Percentiles rank a stretch among this genome's conserved stretches.
phyloP scores from a whole-genome alignment of 2,888 invertebrate genomes.

The Phanerotoma sp. region DNA sequence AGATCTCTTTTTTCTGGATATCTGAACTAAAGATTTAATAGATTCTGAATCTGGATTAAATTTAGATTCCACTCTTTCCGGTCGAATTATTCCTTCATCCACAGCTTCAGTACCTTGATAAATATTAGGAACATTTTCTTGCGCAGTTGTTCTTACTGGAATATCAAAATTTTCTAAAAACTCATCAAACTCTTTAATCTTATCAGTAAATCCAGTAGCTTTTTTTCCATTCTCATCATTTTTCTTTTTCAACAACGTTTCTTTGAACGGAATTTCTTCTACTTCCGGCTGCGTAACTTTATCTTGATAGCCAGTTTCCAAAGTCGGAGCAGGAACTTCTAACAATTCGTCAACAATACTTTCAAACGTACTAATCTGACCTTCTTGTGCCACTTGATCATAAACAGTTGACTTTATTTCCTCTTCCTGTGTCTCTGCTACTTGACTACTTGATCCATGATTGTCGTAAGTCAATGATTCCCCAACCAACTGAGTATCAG shows the following conservation, averaged over 20 bases:
- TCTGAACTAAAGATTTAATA: too few relatives aligned
- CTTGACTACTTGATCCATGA: too few relatives aligned
- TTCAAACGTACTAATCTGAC: constrained; percentile 33
- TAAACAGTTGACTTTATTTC: constrained; percentile 36
- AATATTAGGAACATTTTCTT: too few relatives aligned
- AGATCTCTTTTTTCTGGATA: constrained; percentile 31
- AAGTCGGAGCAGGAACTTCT: constrained; percentile 12
- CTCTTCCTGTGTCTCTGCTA: constrained; percentile 30
- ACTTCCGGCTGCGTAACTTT: constrained; percentile 23
- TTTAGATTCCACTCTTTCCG: constrained; percentile 27
- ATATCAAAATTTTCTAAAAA: constrained; percentile 49
- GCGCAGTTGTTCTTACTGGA: too few relatives aligned
- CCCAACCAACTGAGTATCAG: constrained; percentile 22
- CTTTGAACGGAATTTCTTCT: constrained; percentile 36
- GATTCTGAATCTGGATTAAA: too few relatives aligned
- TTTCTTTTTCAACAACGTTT: constrained; percentile 35
- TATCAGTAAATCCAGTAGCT: constrained; percentile 40
- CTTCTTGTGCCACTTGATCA: constrained; percentile 44
- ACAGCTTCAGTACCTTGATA: constrained; percentile 34
- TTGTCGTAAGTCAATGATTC: constrained; percentile 21
- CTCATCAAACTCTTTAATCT: constrained; percentile 47
- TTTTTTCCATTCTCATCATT: constrained; percentile 28
- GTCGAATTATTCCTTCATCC: constrained; percentile 40
- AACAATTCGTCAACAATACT: constrained; percentile 30
- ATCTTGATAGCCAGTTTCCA: background rate